phyloP scores from a whole-genome alignment of 64 coral and sea anemone species.

The Pocillopora verrucosa region DNA sequence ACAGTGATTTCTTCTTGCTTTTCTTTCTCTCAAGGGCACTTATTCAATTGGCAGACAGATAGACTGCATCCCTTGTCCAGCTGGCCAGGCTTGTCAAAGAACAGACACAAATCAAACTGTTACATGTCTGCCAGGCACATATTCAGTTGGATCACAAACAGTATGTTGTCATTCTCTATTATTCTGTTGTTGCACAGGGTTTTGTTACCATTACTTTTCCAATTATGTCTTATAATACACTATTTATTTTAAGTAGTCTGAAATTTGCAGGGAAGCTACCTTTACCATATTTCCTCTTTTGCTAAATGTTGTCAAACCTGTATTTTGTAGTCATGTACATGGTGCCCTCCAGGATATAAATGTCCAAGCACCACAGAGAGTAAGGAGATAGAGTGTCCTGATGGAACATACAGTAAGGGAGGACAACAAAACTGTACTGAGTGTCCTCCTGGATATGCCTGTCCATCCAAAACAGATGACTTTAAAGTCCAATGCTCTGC shows the following conservation, averaged over 20 bases:
- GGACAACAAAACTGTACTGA: slow-evolving; percentile 77
- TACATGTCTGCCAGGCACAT: slow-evolving; percentile 72
- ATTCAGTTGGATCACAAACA: slow-evolving; percentile 80
- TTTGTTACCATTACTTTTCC: no score
- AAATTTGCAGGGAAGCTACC: no score
- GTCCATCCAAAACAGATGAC: slow-evolving; percentile 86
- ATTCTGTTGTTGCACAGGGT: background rate
- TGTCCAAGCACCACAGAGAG: slow-evolving; percentile 69
- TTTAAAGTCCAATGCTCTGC: slow-evolving; percentile 80
- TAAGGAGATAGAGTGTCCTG: slow-evolving; percentile 59
- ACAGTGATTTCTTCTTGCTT: background rate
- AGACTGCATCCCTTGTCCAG: slow-evolving; percentile 67
- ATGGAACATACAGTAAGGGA: slow-evolving; percentile 86
- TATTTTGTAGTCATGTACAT: slow-evolving; percentile 64
- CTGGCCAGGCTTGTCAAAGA: slow-evolving; percentile 67
- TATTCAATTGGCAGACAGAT: slow-evolving; percentile 73
- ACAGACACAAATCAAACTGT: slow-evolving; percentile 63
- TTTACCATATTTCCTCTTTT: background rate
- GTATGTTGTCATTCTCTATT: slow-evolving; percentile 49
- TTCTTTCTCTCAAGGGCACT: slow-evolving; percentile 66
- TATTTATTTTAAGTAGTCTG: no score
- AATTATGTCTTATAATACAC: no score
- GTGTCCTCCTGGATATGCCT: slow-evolving; percentile 89
- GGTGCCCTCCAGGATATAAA: slow-evolving; percentile 70
- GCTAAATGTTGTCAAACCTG: slow-evolving; percentile 1